A percentile compares a stretch with the other conserved stretches of the same genome.
Evolutionary conservation across 35 echinoderm and acorn worm genomes (phyloP).

Genomic region (Ptychodera flava): DNA sequence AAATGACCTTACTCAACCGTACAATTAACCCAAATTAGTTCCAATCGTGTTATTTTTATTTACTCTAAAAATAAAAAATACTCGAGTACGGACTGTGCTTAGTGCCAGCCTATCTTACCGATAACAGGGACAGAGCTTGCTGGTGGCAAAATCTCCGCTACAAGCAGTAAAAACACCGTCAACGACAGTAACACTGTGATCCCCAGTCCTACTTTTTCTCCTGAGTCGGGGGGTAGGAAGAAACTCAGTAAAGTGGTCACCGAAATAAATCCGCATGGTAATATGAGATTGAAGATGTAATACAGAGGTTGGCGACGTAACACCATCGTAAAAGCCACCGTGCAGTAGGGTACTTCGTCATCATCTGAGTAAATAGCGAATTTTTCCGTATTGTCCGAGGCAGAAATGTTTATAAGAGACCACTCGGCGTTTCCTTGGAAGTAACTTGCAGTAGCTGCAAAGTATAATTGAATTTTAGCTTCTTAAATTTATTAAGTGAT

Average conservation of each 20-base stretch:
- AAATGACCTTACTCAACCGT: too few relatives aligned
- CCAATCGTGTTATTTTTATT: too few relatives aligned
- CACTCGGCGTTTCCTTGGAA: slow-evolving; percentile 30
- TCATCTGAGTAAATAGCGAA: slow-evolving; percentile 29
- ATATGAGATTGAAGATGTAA: slow-evolving; percentile 94
- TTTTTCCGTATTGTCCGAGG: background rate
- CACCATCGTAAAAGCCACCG: slow-evolving; percentile 67
- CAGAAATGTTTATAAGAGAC: slow-evolving; percentile 45
- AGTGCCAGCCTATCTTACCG: too few relatives aligned
- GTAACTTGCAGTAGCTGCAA: background rate
- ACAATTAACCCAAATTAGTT: too few relatives aligned
- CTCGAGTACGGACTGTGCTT: too few relatives aligned
- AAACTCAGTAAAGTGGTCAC: background rate
- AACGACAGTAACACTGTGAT: background rate
- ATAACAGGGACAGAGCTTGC: background rate
- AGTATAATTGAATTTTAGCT: too few relatives aligned
- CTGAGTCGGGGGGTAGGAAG: background rate
- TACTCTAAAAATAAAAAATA: too few relatives aligned
- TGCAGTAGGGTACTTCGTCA: slow-evolving; percentile 41
- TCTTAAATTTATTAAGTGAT: too few relatives aligned
- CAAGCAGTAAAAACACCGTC: background rate
- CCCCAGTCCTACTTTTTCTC: background rate
- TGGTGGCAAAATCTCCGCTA: background rate
- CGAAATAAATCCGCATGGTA: slow-evolving; percentile 48
- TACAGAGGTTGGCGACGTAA: slow-evolving; percentile 67